phyloP scores from a whole-genome alignment of 2,797 vertebrate genomes.

The Falco naumanni region DNA sequence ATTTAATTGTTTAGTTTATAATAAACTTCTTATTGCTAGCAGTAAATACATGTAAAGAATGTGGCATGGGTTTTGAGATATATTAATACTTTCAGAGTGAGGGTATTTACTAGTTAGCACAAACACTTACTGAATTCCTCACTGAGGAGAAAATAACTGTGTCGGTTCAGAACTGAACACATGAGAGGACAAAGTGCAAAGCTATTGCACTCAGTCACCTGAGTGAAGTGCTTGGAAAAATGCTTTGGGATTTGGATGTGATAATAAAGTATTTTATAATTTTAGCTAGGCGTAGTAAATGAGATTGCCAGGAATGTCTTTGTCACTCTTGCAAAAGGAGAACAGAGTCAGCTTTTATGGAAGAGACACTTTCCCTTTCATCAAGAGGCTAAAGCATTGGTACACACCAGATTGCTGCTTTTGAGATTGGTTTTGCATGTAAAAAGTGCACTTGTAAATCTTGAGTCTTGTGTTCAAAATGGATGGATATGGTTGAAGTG shows the following conservation, averaged over 20 bases:
- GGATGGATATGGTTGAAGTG: background rate
- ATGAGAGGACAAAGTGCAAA: background rate
- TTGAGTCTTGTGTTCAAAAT: background rate
- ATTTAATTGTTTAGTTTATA: background rate
- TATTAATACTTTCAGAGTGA: background rate
- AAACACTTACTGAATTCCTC: background rate
- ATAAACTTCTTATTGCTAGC: background rate
- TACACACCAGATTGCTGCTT: background rate
- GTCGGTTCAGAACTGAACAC: background rate
- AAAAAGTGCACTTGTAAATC: background rate
- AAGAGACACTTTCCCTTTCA: background rate
- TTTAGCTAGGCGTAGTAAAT: background rate
- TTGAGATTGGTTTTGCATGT: background rate
- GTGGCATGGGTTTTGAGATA: background rate
- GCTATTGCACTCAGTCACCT: background rate
- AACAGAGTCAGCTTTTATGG: background rate
- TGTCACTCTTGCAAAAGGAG: background rate
- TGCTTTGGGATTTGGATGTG: background rate
- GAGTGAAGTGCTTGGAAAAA: background rate
- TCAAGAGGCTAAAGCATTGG: background rate
- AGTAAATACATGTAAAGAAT: background rate
- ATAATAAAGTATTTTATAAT: background rate
- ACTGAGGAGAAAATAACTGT: background rate
- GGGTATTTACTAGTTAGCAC: background rate
- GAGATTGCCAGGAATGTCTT: background rate